Conservation (phyloP, 2,113 vertebrate genomes). For the Struthio camelus region DNA sequence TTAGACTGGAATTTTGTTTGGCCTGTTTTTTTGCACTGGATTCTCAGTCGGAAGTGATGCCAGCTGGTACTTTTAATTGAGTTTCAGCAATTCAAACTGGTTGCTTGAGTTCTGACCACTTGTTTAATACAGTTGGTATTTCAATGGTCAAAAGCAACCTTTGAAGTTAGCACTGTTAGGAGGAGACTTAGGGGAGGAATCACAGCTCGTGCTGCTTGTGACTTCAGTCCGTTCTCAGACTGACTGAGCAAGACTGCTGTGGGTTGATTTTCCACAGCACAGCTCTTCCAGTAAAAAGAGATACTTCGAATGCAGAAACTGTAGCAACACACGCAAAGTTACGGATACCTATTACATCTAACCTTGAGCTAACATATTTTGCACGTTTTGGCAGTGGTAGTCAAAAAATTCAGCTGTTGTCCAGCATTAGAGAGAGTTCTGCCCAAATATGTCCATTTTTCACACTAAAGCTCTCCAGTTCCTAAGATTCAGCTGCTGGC, state of each 20-base stretch:
- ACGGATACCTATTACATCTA: not conserved
- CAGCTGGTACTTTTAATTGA: conserved; percentile 37
- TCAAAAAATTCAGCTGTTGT: not conserved
- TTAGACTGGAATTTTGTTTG: conserved; percentile 68
- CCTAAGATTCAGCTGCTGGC: not conserved
- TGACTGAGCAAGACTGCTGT: not conserved
- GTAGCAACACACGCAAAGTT: not conserved
- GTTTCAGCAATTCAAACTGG: conserved; percentile 12
- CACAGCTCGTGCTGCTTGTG: not conserved
- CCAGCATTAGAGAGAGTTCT: not conserved
- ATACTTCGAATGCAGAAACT: not conserved
- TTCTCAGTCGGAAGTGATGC: conserved; percentile 37
- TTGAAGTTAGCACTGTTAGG: conserved; percentile 1
- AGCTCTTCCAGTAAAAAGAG: not conserved
- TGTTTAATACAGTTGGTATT: conserved; percentile 36
- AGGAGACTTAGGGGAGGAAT: not conserved
- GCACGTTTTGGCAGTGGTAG: not conserved
- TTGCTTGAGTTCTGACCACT: not conserved
- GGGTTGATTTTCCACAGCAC: not conserved
- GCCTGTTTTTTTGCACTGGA: not conserved
- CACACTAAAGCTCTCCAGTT: not conserved
- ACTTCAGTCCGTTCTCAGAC: not conserved
- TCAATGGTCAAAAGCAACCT: not conserved
- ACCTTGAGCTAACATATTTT: not conserved
- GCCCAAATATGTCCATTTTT: not conserved